Percentiles rank a stretch among this genome's conserved stretches.
phyloP scores from a whole-genome alignment of 2,888 invertebrate species.

The Syrphus vitripennis region DNA sequence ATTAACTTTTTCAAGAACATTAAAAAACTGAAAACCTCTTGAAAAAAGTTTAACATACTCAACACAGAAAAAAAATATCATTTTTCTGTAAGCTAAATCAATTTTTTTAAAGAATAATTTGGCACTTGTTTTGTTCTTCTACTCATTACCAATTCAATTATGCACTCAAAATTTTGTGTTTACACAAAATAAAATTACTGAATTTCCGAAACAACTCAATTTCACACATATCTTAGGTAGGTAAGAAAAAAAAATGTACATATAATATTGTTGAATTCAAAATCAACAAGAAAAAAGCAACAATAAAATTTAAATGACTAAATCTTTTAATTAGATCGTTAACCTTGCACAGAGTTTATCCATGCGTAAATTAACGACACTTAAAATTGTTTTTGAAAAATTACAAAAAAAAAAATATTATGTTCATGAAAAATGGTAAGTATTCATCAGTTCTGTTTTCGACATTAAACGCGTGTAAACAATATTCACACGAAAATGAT shows the following conservation, averaged over 20 bases:
- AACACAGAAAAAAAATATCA: too few relatives aligned
- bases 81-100: too few relatives aligned
- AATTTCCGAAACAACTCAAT: too few relatives aligned
- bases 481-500: background rate
- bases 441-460: background rate
- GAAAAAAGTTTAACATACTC: too few relatives aligned
- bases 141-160: too few relatives aligned
- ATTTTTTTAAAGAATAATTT: too few relatives aligned
- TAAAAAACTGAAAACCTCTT: too few relatives aligned
- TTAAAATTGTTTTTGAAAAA: conserved; percentile 49
- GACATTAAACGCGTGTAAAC: conserved; percentile 7
- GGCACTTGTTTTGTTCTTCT: too few relatives aligned
- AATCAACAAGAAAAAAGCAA: background rate
- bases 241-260: background rate
- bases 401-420: conserved; percentile 6
- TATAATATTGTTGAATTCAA: background rate
- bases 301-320: conserved; percentile 26
- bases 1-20: too few relatives aligned
- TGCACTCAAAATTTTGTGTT: too few relatives aligned
- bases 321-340: conserved; percentile 61
- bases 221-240: too few relatives aligned
- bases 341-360: conserved; percentile 57
- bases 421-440: conserved; percentile 9
- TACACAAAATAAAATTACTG: too few relatives aligned
- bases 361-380: conserved; percentile 56